Conservation (phyloP, 2,888 invertebrate genomes). For the Agonum fuliginosum region DNA sequence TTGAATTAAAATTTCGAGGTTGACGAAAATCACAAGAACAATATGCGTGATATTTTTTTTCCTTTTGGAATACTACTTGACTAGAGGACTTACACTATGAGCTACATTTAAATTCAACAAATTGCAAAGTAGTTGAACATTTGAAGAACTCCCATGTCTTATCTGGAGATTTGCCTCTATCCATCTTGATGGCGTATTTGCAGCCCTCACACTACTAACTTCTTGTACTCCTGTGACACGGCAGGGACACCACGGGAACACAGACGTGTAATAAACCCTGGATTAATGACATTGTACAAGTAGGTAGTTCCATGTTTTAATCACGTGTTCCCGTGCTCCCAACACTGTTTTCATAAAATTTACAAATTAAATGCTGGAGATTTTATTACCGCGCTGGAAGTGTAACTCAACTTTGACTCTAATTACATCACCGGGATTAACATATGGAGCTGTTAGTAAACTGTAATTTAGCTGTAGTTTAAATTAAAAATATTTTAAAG, state of each 20-base stretch:
- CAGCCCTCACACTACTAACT: not conserved
- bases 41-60: too few relatives aligned
- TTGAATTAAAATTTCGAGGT: too few relatives aligned
- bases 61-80: too few relatives aligned
- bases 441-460: too few relatives aligned
- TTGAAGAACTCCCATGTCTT: not conserved
- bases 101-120: too few relatives aligned
- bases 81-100: too few relatives aligned
- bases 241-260: too few relatives aligned
- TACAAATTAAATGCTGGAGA: conserved; percentile 20
- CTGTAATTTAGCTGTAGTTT: not conserved
- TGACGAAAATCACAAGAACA: too few relatives aligned
- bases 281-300: conserved; percentile 19
- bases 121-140: not conserved
- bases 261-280: conserved; percentile 20
- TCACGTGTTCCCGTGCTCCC: conserved; percentile 35
- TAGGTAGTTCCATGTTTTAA: conserved; percentile 43
- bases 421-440: conserved; percentile 10
- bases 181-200: conserved; percentile 9
- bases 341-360: conserved; percentile 35
- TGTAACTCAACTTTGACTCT: conserved; percentile 5
- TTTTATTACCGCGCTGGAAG: conserved; percentile 7
- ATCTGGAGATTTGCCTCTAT: not conserved
- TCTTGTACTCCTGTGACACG: too few relatives aligned
- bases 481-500: not conserved